These are phyloP conservation scores for Eupsilia transversa DNA, from an alignment of 2,888 invertebrate genomes.

Conservation along the genomic window DNA sequence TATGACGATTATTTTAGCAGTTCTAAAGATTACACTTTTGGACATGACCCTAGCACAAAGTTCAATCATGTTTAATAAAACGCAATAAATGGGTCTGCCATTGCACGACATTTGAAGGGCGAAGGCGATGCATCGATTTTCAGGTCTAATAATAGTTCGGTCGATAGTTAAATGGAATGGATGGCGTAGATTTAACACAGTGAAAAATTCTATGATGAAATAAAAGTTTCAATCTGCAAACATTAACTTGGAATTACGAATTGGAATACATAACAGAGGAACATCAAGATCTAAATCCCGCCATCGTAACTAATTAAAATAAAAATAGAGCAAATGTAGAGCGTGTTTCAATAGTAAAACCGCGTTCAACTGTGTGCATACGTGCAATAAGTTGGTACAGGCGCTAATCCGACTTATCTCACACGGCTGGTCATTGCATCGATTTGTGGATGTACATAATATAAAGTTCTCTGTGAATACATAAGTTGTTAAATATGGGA, in stretches of 20 bases:
- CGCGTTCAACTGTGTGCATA: conserved; percentile 29
- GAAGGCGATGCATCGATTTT: conserved; percentile 52
- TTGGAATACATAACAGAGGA: conserved; percentile 28
- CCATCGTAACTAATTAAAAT: conserved; percentile 36
- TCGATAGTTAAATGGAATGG: conserved; percentile 32
- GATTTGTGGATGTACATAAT: conserved; percentile 47
- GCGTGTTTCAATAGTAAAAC: conserved; percentile 37
- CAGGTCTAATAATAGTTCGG: conserved; percentile 52
- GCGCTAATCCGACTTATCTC: conserved; percentile 68
- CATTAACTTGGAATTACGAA: conserved; percentile 1
- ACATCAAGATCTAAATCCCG: conserved; percentile 25
- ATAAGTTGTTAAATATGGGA: conserved; percentile 72
- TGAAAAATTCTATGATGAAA: conserved; percentile 6
- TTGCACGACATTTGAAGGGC: conserved; percentile 48
- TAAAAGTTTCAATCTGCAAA: conserved; percentile 7
- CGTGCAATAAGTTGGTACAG: conserved; percentile 54
- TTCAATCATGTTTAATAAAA: conserved; percentile 26
- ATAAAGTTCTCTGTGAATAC: conserved; percentile 60
- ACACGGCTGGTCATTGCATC: conserved; percentile 65
- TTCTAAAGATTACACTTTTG: conserved; percentile 1
- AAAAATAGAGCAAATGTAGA: conserved; percentile 36
- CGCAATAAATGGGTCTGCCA: conserved; percentile 30
- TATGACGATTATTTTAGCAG: background rate
- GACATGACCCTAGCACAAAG: background rate
- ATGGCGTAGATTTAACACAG: conserved; percentile 11